phyloP scores from a whole-genome alignment of 2,797 vertebrate genomes.

The Fistularia commersonii region DNA sequence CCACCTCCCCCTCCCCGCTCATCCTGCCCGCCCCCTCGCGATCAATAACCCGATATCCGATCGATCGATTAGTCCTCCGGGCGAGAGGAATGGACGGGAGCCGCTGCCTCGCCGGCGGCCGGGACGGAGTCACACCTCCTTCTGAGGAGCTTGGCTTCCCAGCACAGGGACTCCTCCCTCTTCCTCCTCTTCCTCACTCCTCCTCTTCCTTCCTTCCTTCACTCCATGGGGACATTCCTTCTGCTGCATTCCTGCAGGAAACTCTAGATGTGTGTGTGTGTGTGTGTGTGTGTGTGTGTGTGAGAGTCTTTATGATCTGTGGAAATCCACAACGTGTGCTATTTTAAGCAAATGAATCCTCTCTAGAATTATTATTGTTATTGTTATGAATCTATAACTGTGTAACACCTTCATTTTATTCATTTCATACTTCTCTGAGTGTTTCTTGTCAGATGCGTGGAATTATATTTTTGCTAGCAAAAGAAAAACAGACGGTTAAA shows the following conservation, averaged over 20 bases:
- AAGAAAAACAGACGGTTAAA: no score
- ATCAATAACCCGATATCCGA: neutral
- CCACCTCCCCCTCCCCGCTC: slow-evolving; percentile 84
- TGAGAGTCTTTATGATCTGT: no score
- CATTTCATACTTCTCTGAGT: no score
- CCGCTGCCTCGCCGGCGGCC: slow-evolving; percentile 11
- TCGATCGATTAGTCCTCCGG: neutral
- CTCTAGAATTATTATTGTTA: no score
- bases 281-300: neutral
- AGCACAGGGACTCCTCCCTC: slow-evolving; percentile 21
- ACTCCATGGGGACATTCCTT: slow-evolving; percentile 14
- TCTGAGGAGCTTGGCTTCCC: slow-evolving; percentile 35
- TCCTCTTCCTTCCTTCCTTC: slow-evolving; percentile 21
- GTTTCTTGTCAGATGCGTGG: no score
- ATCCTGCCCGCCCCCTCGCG: slow-evolving; percentile 52
- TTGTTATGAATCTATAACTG: no score
- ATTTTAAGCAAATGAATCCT: no score
- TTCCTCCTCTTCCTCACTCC: neutral
- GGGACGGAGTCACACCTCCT: slow-evolving; percentile 40
- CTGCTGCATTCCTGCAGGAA: slow-evolving; percentile 32
- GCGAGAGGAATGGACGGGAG: neutral
- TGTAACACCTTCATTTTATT: no score
- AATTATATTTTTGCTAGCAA: no score
- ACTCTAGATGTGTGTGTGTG: slow-evolving; percentile 27
- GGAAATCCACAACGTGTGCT: no score